Base-by-base conservation (phyloP, 2,797 vertebrate species). In the Oryzias sinensis region DNA sequence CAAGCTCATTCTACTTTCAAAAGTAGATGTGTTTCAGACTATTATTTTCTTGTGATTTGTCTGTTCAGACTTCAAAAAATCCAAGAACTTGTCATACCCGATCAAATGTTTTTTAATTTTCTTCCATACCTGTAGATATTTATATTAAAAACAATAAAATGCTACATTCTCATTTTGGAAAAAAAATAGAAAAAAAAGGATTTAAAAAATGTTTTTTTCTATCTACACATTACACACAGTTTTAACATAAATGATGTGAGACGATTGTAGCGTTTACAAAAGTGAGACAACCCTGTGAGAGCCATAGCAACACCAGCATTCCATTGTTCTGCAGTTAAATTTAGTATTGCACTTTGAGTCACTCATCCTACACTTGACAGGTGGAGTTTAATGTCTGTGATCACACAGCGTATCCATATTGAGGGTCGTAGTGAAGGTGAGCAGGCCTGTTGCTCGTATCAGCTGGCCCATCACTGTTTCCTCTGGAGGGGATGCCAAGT, bases 381-480 rank as follows among this genome's bases (percentile, higher is more conserved):
- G 18, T 18, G 29, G 48, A 22, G 15, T 0, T 7, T 14, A 5
- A 27, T 25, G 17, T 14, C 6, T 22, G 44, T 1, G 4, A 41
- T 81, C 79, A 93, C 59, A 93, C 92, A 0, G 92, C 59, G 52
- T 90, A 93, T 66, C 92, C 92, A 0, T 89, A 92, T 56, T 3
- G 56, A 22, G 70, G 89, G 80, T 91, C 88, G 3, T 92, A 93
- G 2, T 50, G 69, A 22, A 83, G 65, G 1, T 52, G 6, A 1
- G 70, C 16, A 2, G 43, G 40, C 8, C n/a, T 70, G 5, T 25
- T 29, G 8, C 24, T 62, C 2, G 5, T 52, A 1, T 29, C 6
- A 8, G 45, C 14, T 2, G 57, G 29, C 40, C 50, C 25, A 6
- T 62, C 65, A 14, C 22, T 76, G 20, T 48, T 37, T 0, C 55